Percentiles rank a stretch among this genome's conserved stretches.
Conservation (phyloP, 1,140 invertebrate species). For the Dreissena polymorpha region DNA sequence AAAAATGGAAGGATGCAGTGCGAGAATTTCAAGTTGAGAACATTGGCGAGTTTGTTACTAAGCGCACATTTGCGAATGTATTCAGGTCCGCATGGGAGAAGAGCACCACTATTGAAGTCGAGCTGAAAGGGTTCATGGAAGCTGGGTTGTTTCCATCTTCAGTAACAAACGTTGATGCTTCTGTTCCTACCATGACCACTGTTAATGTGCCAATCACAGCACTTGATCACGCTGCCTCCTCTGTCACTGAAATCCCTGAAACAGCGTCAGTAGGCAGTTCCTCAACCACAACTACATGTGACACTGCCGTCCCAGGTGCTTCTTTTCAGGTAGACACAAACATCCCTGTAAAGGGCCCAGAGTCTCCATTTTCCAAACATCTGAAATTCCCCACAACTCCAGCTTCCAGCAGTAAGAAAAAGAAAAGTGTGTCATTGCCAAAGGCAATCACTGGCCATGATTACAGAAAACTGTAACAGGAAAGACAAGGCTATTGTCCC, state of each 20-base stretch:
- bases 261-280: neutral
- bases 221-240: neutral
- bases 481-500: too few species aligned
- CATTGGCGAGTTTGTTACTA: constrained; percentile 27
- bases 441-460: constrained; percentile 16
- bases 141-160: constrained; percentile 18
- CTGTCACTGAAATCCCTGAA: neutral
- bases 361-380: neutral
- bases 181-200: neutral
- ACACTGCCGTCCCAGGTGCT: neutral
- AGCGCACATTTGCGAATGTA: constrained; percentile 14
- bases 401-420: neutral
- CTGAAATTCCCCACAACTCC: neutral
- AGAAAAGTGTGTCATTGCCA: constrained; percentile 8
- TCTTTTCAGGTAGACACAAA: neutral
- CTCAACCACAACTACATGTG: neutral
- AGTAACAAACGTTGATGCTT: neutral
- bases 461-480: neutral
- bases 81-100: constrained; percentile 27
- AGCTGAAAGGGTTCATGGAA: constrained; percentile 17
- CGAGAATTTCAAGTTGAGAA: constrained; percentile 8
- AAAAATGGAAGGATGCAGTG: constrained; percentile 13
- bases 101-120: constrained; percentile 26
- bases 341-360: neutral
- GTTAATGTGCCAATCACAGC: neutral